Evolutionary conservation across 2,113 vertebrate genomes (phyloP), one percentile per base, ranked within the genome.

Genomic region (Megaleporinus macrocephalus): DNA sequence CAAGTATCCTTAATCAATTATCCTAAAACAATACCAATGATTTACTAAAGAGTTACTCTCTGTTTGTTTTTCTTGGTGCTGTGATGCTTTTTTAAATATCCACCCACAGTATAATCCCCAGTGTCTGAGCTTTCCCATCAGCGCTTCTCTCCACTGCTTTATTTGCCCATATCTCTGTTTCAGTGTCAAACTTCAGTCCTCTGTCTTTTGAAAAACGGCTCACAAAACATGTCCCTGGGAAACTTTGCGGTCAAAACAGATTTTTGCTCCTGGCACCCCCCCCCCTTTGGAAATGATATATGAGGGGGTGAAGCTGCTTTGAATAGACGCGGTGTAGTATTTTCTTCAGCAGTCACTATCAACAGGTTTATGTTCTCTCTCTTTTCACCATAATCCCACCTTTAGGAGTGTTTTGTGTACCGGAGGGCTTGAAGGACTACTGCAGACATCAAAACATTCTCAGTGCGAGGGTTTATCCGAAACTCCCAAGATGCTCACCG

Each of bases 171-270:
- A 18, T 63, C 65, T 27, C 13, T 63, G n/a, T 72, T 9, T 16
- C 22, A 13, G 72, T 66, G 29, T 36, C 76, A 68, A 76, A 66
- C 44, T 26, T 36, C 41, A 7, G 14, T 18, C 72, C n/a, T 47
- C 30, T 29, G 24, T 81, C 70, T 63, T 73, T 12, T 30, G 26
- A n/a, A 73, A 81, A 65, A 55, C 51, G 61, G 55, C 79, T 53
- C 47, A 41, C 65, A 79, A 62, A 81, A 81, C 63, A 81, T 29
- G 79, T 49, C 73, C n/a, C 69, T 53, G 79, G 62, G 79, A 81
- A 75, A 75, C 57, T 81, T 55, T 68, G 49, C 66, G 62, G 59
- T 81, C 72, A 3, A 44, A 26, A 47, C 73, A 74, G 79, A 74
- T n/a, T n/a, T 73, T 65, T 81, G 70, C 41, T 53, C n/a, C 65